Conservation (phyloP, 2,888 invertebrate species). For the Synergus gifuensis region DNA sequence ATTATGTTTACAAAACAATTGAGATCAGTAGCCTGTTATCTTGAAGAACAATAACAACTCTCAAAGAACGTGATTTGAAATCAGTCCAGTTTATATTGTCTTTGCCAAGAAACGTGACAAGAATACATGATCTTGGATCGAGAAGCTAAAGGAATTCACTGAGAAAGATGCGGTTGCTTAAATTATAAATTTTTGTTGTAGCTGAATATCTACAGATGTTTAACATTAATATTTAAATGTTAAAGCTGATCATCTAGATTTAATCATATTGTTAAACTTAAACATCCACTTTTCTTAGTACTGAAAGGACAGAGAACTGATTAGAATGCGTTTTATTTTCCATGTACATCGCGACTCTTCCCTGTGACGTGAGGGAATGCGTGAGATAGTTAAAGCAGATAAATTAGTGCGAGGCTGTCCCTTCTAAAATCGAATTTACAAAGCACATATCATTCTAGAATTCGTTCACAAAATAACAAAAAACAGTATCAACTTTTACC, state of each 20-base stretch:
- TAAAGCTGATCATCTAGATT: too few relatives aligned
- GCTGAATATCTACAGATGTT: too few relatives aligned
- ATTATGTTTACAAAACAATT: background rate
- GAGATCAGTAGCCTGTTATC: background rate
- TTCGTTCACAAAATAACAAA: constrained; percentile 9
- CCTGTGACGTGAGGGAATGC: constrained; percentile 63
- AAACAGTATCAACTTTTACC: background rate
- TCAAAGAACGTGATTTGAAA: constrained; percentile 10
- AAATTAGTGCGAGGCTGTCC: constrained; percentile 12
- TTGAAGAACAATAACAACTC: background rate
- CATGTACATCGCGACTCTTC: constrained; percentile 57
- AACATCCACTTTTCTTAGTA: too few relatives aligned
- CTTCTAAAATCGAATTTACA: constrained; percentile 8
- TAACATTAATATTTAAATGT: too few relatives aligned
- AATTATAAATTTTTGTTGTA: too few relatives aligned
- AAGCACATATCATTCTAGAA: background rate
- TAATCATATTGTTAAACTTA: too few relatives aligned
- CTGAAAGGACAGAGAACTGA: constrained; percentile 55
- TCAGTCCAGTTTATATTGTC: constrained; percentile 16
- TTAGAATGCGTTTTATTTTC: constrained; percentile 59
- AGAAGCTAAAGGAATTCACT: background rate
- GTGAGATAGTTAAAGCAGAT: constrained; percentile 33
- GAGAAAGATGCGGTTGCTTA: background rate
- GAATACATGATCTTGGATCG: constrained; percentile 2
- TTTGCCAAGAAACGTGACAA: background rate